Evolutionary conservation across 2,888 invertebrate genomes (phyloP).

Genomic region (Drosophila tanythrix): DNA sequence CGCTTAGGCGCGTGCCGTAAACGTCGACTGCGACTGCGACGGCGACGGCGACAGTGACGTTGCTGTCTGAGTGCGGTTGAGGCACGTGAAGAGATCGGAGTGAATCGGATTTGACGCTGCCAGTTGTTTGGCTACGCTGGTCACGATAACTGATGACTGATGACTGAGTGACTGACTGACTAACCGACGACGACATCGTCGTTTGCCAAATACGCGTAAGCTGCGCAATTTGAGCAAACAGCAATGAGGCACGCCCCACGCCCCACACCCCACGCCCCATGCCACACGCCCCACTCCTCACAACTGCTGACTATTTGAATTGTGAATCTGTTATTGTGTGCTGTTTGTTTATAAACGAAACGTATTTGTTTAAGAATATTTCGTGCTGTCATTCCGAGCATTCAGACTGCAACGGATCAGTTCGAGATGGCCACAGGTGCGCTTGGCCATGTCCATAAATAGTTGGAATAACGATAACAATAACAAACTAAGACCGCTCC

Average conservation of each 20-base stretch:
- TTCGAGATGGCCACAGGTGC: constrained; percentile 36
- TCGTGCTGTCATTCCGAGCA: constrained; percentile 10
- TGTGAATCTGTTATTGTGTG: constrained; percentile 29
- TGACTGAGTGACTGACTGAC: constrained; percentile 3
- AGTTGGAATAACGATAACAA: constrained; percentile 1
- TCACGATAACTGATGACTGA: constrained; percentile 39
- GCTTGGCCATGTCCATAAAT: constrained; percentile 25
- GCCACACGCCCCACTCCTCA: neutral
- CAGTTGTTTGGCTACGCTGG: constrained; percentile 41
- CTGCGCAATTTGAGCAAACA: constrained; percentile 52
- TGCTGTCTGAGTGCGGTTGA: neutral
- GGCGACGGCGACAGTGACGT: neutral
- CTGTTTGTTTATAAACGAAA: constrained; percentile 37
- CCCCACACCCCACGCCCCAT: neutral
- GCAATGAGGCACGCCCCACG: constrained; percentile 18
- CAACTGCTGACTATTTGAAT: constrained; percentile 12
- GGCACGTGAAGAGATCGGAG: constrained; percentile 29
- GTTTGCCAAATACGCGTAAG: constrained; percentile 54
- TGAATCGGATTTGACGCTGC: constrained; percentile 36
- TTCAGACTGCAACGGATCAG: constrained; percentile 30
- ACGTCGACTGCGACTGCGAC: constrained; percentile 4
- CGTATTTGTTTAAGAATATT: constrained; percentile 33
- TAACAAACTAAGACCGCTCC: neutral
- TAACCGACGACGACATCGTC: constrained; percentile 8
- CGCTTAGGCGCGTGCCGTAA: constrained; percentile 52